phyloP scores from a whole-genome alignment of 2,113 vertebrate genomes.

The Cyprinodon variegatus region DNA sequence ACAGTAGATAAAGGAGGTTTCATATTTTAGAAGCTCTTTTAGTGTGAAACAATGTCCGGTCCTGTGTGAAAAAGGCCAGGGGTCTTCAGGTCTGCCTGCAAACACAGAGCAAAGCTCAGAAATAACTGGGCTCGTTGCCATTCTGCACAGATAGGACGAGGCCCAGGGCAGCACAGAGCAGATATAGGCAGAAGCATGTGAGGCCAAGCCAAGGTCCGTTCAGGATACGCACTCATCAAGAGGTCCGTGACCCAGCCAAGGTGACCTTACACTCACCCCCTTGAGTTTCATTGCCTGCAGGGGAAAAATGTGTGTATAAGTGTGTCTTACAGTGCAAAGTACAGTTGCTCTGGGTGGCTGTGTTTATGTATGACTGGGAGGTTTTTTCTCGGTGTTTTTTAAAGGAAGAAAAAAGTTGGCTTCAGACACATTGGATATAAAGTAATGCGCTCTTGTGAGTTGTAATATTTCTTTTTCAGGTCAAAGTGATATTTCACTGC shows the following conservation, averaged over 20 bases:
- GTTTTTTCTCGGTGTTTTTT: conserved; percentile 30
- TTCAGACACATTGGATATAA: conserved; percentile 28
- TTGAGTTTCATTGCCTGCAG: conserved; percentile 44
- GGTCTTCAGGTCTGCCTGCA: conserved; percentile 56
- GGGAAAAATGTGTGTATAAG: conserved; percentile 12
- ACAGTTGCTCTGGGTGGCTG: conserved; percentile 16
- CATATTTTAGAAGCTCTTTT: conserved; percentile 30
- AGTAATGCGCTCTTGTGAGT: conserved; percentile 28
- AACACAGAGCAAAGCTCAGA: conserved; percentile 52
- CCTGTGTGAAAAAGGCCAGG: conserved; percentile 27
- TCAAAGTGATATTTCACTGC: conserved; percentile 1
- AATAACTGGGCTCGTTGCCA: conserved; percentile 68
- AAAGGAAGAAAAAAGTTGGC: conserved; percentile 38
- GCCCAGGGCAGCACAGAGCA: conserved; percentile 50
- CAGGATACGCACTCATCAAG: conserved; percentile 53
- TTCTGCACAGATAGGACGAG: conserved; percentile 46
- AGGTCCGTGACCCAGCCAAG: conserved; percentile 40
- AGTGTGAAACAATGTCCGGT: conserved; percentile 46
- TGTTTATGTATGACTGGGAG: conserved; percentile 42
- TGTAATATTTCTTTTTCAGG: conserved; percentile 14
- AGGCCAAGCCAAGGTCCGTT: conserved; percentile 54
- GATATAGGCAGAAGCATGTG: conserved; percentile 25
- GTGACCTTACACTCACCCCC: conserved; percentile 59
- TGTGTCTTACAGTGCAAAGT: conserved; percentile 30
- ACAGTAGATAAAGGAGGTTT: conserved; percentile 51